Evolutionary conservation across 2,888 invertebrate genomes (phyloP).

Genomic region (Reticulitermes lucifugus): DNA sequence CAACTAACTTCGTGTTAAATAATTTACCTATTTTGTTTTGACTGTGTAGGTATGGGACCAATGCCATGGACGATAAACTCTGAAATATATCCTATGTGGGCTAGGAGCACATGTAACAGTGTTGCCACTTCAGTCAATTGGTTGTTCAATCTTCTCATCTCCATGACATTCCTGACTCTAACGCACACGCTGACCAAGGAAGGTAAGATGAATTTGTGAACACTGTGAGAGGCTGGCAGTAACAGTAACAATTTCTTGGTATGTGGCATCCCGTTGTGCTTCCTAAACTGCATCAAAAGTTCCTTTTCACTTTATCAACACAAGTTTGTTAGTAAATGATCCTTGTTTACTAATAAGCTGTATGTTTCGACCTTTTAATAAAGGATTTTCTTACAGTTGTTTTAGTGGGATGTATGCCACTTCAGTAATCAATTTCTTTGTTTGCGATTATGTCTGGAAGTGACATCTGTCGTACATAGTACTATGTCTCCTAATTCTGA

Average conservation of each 20-base stretch:
- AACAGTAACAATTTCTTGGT: too few species aligned
- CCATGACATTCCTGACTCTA: conserved; percentile 66
- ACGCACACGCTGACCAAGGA: conserved; percentile 62
- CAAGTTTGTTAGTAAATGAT: too few species aligned
- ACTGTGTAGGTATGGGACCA: conserved; percentile 62
- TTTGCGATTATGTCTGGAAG: too few species aligned
- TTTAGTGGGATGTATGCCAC: not conserved
- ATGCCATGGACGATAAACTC: conserved; percentile 70
- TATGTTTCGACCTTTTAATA: too few species aligned
- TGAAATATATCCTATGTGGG: conserved; percentile 69
- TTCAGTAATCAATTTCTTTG: not conserved
- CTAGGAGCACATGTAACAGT: conserved; percentile 65
- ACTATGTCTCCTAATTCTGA: too few species aligned
- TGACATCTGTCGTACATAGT: too few species aligned
- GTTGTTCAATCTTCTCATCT: conserved; percentile 66
- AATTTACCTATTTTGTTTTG: conserved; percentile 51
- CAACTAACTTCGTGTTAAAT: too few species aligned
- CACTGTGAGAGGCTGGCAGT: not conserved
- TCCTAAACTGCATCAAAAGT: too few species aligned
- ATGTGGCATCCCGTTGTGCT: too few species aligned
- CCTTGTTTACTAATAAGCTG: too few species aligned
- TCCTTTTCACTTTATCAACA: too few species aligned
- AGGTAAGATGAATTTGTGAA: conserved; percentile 58
- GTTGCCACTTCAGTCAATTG: conserved; percentile 66
- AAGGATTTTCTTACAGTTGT: not conserved